Evolutionary conservation across 2,888 invertebrate genomes (phyloP).

Genomic region (Pantelozetes paolii): DNA sequence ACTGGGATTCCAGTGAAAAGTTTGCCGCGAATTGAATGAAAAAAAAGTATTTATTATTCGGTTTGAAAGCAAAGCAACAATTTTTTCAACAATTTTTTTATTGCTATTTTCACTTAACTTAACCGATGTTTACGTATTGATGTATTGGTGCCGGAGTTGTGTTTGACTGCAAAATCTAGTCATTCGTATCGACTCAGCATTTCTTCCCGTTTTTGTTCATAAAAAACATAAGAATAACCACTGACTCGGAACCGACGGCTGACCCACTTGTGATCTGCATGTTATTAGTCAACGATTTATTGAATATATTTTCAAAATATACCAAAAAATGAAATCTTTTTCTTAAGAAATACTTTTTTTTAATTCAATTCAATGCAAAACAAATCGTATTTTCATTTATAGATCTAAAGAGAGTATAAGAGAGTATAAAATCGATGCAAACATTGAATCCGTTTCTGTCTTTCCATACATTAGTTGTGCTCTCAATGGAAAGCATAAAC

Average conservation of each 20-base stretch:
- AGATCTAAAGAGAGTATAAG: slow-evolving; percentile 24
- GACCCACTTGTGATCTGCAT: slow-evolving; percentile 37
- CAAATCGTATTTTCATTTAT: background rate
- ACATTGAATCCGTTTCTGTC: background rate
- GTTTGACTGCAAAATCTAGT: slow-evolving; percentile 33
- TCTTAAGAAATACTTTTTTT: background rate
- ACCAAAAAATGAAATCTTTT: background rate
- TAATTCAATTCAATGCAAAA: background rate
- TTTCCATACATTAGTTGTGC: slow-evolving; percentile 4
- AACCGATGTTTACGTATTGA: background rate
- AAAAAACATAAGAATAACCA: slow-evolving; percentile 26
- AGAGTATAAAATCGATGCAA: background rate
- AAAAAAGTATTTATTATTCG: slow-evolving; percentile 4
- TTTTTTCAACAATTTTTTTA: too few relatives aligned
- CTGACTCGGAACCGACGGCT: slow-evolving; percentile 36
- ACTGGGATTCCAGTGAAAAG: background rate
- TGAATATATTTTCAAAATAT: slow-evolving; percentile 3
- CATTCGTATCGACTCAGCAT: slow-evolving; percentile 30
- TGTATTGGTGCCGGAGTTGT: slow-evolving; percentile 29
- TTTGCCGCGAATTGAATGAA: background rate
- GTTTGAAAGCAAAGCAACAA: slow-evolving; percentile 28
- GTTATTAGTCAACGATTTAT: slow-evolving; percentile 27
- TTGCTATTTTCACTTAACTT: slow-evolving; percentile 31
- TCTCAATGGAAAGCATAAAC: background rate
- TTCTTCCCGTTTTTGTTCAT: slow-evolving; percentile 14